Base-by-base conservation (phyloP, 2,888 invertebrate species). In the Troilus luridus region DNA sequence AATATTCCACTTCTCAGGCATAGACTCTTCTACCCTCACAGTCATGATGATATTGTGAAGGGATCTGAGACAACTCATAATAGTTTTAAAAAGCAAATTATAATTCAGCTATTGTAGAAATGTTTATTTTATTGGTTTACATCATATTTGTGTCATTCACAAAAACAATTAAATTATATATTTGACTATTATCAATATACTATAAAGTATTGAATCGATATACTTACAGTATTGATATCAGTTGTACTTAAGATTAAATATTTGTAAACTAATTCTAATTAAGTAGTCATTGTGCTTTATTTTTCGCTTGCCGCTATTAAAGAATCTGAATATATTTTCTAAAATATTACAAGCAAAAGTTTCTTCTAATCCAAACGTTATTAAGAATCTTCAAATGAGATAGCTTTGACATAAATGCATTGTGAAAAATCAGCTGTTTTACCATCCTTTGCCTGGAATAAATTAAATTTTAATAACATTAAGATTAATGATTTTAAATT, bases 351-450 rank as follows among this genome's bases (percentile, higher is more conserved):
- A 24, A 77, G 72, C 72, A 77, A 41, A 19, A 7, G 19, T 17
- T 41, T 17, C 27, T 19, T 1, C 72, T 77, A 24, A 56, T 58
- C 7, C 5, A 11, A 11, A n/a, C 11, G 85, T n/a, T 2, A 81
- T 56, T 56, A 85, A 10, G 56, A 85, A 56, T 85, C 85, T 85
- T 85, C 56, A 56, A 85, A 24, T 56, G 85, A 56, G 56, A 85
- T 85, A 9, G 85, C 54, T 58, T 85, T 85, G 56, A 85, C n/a
- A n/a, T n/a, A n/a, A 56, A 85, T 56, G 14, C 85, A 85, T 58
- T 85, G 54, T 56, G 85, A 85, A 85, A 85, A 85, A 85, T 85
- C 85, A 85, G 56, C 56, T 58, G 85, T 58, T 58, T 85, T 85
- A 54, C 85, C 85, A n/a, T 85, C 56, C 56, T 58, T 85, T n/a